These are phyloP conservation scores for Accipiter virgatus DNA, from an alignment of 2,113 vertebrate genomes.

Conservation along the genomic window DNA sequence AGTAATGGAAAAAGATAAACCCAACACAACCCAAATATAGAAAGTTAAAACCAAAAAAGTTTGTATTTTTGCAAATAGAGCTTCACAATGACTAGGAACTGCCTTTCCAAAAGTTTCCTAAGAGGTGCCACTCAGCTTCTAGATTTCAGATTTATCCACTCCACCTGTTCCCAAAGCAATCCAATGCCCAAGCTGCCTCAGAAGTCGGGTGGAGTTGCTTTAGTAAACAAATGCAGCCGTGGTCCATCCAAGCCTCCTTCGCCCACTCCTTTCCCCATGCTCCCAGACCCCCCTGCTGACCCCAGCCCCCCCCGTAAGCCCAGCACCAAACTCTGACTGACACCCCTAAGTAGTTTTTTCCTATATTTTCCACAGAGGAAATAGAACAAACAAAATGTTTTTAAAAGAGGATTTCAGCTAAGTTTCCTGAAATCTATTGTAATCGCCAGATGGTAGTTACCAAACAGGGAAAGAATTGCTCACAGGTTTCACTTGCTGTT, in stretches of 20 bases:
- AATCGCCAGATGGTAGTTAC: not conserved
- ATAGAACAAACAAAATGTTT: not conserved
- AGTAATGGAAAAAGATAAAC: not conserved
- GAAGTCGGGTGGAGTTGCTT: not conserved
- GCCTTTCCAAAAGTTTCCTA: not conserved
- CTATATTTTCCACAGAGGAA: not conserved
- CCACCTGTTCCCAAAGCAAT: not conserved
- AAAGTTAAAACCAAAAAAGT: not conserved
- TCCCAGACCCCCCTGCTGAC: not conserved
- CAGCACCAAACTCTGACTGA: not conserved
- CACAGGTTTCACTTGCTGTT: not conserved
- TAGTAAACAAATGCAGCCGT: rapidly evolving
- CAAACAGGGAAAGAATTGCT: not conserved
- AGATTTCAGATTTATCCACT: too few species aligned
- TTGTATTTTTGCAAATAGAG: not conserved
- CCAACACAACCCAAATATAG: too few species aligned
- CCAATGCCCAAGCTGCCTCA: not conserved
- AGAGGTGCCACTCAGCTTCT: not conserved
- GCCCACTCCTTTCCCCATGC: not conserved
- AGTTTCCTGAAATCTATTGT: not conserved
- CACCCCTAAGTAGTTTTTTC: not conserved
- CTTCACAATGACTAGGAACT: not conserved
- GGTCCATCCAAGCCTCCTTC: rapidly evolving
- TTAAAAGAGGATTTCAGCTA: not conserved
- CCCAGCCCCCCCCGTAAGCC: rapidly evolving